Evolutionary conservation across 92 coral and sea anemone genomes (phyloP), one percentile per base, ranked within the genome.

Genomic region (Epizoanthus ramosus): DNA sequence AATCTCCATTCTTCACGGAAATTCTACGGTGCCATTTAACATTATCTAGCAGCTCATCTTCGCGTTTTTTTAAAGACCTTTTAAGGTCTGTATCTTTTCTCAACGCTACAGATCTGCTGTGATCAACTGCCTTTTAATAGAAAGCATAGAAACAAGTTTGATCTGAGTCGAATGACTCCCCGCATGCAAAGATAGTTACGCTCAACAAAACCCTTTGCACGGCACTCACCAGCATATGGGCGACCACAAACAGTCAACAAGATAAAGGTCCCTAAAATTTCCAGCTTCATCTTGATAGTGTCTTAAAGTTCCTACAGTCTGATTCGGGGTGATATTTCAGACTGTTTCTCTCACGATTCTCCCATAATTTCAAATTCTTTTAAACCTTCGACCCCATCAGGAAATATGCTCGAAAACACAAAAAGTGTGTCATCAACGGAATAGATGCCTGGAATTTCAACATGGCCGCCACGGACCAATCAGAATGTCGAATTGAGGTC

Each of bases 361-460:
- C 71, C n/a, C 18, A 60, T 5, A 1, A 47, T 17, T 33, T 61
- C 50, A 8, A 57, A 61, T 61, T 19, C 35, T 21, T 19, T 6
- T 24, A 1, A 73, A 37, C 82, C 82, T 61, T 77, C 82, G 82
- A 37, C 43, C 82, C 71, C 71, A 57, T 59, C 68, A 37, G 81
- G 69, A 39, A 59, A 75, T 47, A 47, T 59, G 79, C 79, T 24
- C 35, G 67, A 75, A 57, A 75, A 77, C 70, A 77, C 71, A 37
- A 77, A 77, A 73, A 60, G 71, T 12, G 59, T 60, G 41, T 77
- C 70, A 77, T 77, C 82, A 77, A 77, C 82, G 70, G 82, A 59
- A 77, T 59, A 37, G 71, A 77, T 77, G 82, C 82, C 71, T 65
- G 82, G 82, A 77, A 77, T 77, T 60, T 76, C 58, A 61, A 61